Evolutionary conservation across 2,113 vertebrate species (phyloP).

Genomic region (Hucho hucho): DNA sequence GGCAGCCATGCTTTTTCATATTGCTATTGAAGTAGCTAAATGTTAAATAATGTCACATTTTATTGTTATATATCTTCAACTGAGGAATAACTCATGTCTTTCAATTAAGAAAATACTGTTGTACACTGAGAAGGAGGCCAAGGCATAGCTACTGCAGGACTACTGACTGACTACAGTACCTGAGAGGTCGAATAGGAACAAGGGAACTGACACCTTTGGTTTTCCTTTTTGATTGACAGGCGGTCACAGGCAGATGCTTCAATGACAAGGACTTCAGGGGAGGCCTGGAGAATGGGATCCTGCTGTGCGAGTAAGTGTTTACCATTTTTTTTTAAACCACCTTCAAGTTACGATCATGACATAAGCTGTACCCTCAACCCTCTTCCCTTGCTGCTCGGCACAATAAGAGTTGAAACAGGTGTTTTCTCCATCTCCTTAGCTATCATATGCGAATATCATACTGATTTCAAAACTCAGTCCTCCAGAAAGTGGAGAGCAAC

Average conservation of each 20-base stretch:
- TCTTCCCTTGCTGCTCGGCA: not conserved
- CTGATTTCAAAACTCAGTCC: no score
- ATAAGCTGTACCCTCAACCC: no score
- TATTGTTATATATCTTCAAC: not conserved
- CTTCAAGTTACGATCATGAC: no score
- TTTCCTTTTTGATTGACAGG: slow-evolving; percentile 64
- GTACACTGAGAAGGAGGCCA: not conserved
- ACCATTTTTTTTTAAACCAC: not conserved
- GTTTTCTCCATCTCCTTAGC: no score
- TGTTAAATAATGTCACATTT: not conserved
- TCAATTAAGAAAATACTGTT: not conserved
- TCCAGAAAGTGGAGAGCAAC: no score
- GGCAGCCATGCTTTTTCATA: not conserved
- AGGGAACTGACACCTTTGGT: not conserved
- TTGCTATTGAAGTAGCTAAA: not conserved
- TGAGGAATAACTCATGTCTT: not conserved
- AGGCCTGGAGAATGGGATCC: slow-evolving; percentile 89
- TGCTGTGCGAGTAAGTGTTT: slow-evolving; percentile 94
- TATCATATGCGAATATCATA: no score
- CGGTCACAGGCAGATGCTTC: slow-evolving; percentile 90
- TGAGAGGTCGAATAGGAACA: not conserved
- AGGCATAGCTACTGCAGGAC: not conserved
- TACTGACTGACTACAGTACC: not conserved
- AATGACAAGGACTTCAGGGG: slow-evolving; percentile 89
- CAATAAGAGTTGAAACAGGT: no score